Conservation (phyloP, 1,140 invertebrate species). For the Bombus pascuorum region DNA sequence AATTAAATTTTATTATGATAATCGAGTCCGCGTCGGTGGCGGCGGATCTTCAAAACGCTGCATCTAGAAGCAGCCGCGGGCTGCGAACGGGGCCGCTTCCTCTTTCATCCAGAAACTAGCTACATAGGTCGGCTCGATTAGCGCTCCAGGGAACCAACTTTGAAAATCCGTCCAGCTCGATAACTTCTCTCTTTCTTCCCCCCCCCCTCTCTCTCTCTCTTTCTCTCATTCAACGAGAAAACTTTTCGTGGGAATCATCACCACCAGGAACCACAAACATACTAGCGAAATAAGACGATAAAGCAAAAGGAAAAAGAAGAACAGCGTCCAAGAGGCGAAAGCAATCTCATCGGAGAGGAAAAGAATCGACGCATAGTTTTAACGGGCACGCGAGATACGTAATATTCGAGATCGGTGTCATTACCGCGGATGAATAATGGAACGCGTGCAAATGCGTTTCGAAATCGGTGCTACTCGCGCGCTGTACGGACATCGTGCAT, state of each 20-base stretch:
- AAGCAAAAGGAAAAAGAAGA: neutral
- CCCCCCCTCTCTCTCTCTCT: too few relatives aligned
- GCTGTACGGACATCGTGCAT: conserved; percentile 34
- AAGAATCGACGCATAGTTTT: conserved; percentile 30
- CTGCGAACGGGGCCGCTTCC: conserved; percentile 10
- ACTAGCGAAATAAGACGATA: neutral
- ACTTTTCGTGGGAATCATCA: conserved; percentile 2
- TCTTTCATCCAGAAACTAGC: conserved; percentile 41
- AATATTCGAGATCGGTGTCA: conserved; percentile 56
- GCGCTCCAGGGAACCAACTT: conserved; percentile 55
- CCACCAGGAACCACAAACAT: neutral
- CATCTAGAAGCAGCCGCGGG: conserved; percentile 26
- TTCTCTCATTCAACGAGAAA: neutral
- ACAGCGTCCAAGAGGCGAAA: neutral
- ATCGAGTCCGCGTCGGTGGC: conserved; percentile 39
- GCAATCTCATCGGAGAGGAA: neutral
- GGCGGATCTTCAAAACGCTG: conserved; percentile 42
- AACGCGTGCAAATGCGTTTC: conserved; percentile 47
- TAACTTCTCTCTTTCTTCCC: conserved; percentile 47
- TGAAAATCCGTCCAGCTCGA: conserved; percentile 52
- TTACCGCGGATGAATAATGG: conserved; percentile 62
- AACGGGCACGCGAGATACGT: conserved; percentile 15
- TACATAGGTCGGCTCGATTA: conserved; percentile 55
- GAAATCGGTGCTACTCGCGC: conserved; percentile 51
- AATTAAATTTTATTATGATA: conserved; percentile 67